These are phyloP conservation scores for Oryzias woworae DNA, from an alignment of 2,113 vertebrate species.

Conservation along the genomic window DNA sequence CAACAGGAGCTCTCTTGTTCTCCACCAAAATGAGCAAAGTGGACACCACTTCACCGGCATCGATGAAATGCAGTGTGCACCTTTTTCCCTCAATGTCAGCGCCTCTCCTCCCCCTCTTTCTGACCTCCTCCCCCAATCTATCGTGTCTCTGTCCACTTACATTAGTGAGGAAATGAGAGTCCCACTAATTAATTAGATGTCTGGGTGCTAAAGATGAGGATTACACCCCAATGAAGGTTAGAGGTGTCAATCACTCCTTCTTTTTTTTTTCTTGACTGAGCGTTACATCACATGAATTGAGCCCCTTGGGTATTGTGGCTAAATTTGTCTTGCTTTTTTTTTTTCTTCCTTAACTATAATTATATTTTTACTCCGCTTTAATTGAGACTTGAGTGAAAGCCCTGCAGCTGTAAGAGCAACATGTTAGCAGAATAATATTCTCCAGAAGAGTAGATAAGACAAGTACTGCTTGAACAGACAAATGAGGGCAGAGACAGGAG, in stretches of 20 bases:
- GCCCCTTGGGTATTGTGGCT: conserved; percentile 63
- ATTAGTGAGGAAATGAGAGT: conserved; percentile 83
- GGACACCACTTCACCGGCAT: conserved; percentile 54
- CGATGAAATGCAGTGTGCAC: conserved; percentile 58
- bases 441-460: conserved; percentile 16
- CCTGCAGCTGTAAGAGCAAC: conserved; percentile 40
- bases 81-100: conserved; percentile 23
- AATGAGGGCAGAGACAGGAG: conserved; percentile 4
- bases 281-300: conserved; percentile 76
- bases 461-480: conserved; percentile 17
- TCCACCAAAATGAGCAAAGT: conserved; percentile 54
- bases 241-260: conserved; percentile 74
- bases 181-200: conserved; percentile 83
- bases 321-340: conserved; percentile 54
- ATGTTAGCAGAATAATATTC: conserved; percentile 35
- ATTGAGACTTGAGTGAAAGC: conserved; percentile 69
- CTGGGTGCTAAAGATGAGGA: conserved; percentile 80
- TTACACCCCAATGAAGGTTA: conserved; percentile 78
- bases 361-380: conserved; percentile 53
- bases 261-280: conserved; percentile 42
- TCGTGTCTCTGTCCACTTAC: conserved; percentile 76
- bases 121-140: conserved; percentile 51
- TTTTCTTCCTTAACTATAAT: not conserved
- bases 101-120: conserved; percentile 18
- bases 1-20: conserved; percentile 47